Conservation (phyloP, 1,140 invertebrate species). For the Tetramorium alpestre region DNA sequence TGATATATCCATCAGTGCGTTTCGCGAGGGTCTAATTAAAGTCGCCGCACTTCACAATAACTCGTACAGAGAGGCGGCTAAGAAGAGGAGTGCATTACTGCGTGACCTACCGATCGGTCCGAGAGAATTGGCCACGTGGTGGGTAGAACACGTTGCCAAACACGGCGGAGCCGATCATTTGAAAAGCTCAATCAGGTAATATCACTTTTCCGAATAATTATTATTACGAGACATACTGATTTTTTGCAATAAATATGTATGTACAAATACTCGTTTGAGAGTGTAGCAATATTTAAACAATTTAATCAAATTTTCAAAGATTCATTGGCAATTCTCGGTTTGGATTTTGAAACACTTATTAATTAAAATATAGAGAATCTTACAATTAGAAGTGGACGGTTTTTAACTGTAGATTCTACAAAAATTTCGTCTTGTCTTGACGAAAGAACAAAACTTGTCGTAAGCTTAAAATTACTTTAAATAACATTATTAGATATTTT, state of each 20-base stretch:
- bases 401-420: background rate
- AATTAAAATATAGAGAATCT: background rate
- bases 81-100: constrained; percentile 77
- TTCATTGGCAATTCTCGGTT: background rate
- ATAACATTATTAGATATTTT: background rate
- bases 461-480: background rate
- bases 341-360: background rate
- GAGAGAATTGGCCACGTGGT: constrained; percentile 82
- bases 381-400: background rate
- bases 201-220: background rate
- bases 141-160: constrained; percentile 85
- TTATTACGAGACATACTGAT: background rate
- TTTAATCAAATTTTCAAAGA: background rate
- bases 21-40: constrained; percentile 79
- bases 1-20: constrained; percentile 75
- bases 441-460: background rate
- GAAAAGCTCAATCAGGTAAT: constrained; percentile 80
- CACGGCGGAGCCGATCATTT: constrained; percentile 83
- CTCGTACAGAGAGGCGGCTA: constrained; percentile 78
- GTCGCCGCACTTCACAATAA: constrained; percentile 76
- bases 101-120: constrained; percentile 82
- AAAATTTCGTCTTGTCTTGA: background rate
- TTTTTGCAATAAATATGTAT: background rate
- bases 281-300: background rate
- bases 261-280: background rate